Conservation (phyloP, 2,888 invertebrate species). For the Meganola albula region DNA sequence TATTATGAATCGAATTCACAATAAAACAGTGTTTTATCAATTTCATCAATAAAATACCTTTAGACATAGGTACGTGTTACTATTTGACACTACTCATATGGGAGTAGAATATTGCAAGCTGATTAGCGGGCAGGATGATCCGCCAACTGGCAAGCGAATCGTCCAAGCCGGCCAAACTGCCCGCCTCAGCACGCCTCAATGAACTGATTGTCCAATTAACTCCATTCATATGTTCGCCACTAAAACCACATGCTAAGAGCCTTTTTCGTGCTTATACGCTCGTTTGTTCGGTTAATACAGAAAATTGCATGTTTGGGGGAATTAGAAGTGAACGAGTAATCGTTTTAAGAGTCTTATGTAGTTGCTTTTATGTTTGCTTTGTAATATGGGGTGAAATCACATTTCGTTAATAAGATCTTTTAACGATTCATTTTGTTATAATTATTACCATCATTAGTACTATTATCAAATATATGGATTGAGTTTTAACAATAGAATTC, state of each 20-base stretch:
- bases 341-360: conserved; percentile 9
- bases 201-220: conserved; percentile 67
- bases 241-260: conserved; percentile 46
- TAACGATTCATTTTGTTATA: too few species aligned
- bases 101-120: conserved; percentile 42
- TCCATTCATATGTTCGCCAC: conserved; percentile 64
- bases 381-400: too few species aligned
- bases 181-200: conserved; percentile 60
- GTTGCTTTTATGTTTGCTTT: not conserved
- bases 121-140: conserved; percentile 48
- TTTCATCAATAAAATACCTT: too few species aligned
- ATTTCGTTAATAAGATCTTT: too few species aligned
- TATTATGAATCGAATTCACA: too few species aligned
- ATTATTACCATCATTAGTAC: too few species aligned
- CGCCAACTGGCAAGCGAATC: conserved; percentile 65
- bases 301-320: conserved; percentile 37
- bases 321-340: conserved; percentile 15
- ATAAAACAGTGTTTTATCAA: too few species aligned
- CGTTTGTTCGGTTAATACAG: conserved; percentile 41
- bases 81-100: too few species aligned
- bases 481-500: too few species aligned
- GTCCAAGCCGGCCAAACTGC: conserved; percentile 55
- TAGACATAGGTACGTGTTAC: too few species aligned
- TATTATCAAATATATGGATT: too few species aligned
- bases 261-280: conserved; percentile 49